phyloP scores from a whole-genome alignment of 1,140 invertebrate genomes.

The Notospermus geniculatus region DNA sequence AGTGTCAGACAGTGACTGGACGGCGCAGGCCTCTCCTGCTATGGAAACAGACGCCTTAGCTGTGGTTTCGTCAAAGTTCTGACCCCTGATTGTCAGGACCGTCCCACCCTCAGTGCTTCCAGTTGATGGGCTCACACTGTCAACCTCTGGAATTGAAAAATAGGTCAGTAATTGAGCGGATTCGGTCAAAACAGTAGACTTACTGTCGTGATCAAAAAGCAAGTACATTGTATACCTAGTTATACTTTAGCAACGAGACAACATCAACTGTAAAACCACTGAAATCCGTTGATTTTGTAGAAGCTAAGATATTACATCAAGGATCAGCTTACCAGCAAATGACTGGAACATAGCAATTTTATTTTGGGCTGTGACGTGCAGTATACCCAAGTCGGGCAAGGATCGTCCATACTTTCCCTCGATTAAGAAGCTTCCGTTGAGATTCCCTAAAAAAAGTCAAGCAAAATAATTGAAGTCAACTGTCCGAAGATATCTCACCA shows the following conservation, averaged over 20 bases:
- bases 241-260: too few relatives aligned
- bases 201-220: too few relatives aligned
- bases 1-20: not conserved
- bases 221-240: too few relatives aligned
- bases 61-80: slow-evolving; percentile 35
- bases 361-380: not conserved
- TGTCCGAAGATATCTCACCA: too few relatives aligned
- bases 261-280: too few relatives aligned
- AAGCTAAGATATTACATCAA: too few relatives aligned
- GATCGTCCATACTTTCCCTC: not conserved
- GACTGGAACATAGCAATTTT: slow-evolving; percentile 6
- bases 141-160: slow-evolving; percentile 28
- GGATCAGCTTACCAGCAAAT: not conserved
- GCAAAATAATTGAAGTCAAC: too few relatives aligned
- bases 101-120: slow-evolving; percentile 36
- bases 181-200: too few relatives aligned
- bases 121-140: slow-evolving; percentile 21
- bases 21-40: slow-evolving; percentile 19
- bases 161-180: too few relatives aligned
- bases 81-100: slow-evolving; percentile 31
- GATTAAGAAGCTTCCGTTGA: too few relatives aligned
- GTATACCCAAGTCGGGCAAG: not conserved
- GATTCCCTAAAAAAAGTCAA: too few relatives aligned
- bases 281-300: too few relatives aligned
- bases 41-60: slow-evolving; percentile 20